Conservation (phyloP, 2,113 vertebrate genomes). For the Apeltes quadracus region DNA sequence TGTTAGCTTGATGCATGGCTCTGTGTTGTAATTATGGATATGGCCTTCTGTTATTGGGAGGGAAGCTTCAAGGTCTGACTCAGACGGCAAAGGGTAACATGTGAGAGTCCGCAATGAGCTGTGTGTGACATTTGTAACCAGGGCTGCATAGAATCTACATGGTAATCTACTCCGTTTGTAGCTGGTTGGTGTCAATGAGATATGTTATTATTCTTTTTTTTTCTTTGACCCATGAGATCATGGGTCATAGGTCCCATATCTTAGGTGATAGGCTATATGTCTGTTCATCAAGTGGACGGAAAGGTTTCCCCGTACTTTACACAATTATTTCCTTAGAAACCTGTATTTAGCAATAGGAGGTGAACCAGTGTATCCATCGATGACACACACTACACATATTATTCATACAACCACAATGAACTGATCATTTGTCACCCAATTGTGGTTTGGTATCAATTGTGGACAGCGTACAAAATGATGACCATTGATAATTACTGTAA, state of each 20-base stretch:
- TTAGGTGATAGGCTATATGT: neutral
- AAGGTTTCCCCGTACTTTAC: neutral
- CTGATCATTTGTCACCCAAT: neutral
- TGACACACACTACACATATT: neutral
- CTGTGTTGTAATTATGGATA: slow-evolving; percentile 57
- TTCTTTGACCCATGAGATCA: neutral
- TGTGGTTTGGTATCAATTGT: too few relatives aligned
- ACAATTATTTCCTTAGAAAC: neutral
- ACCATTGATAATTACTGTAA: too few relatives aligned
- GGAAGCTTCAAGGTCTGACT: slow-evolving; percentile 55
- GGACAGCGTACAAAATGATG: neutral
- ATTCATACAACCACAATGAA: neutral
- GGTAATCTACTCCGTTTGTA: neutral
- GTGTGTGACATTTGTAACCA: slow-evolving; percentile 6
- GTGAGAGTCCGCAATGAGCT: slow-evolving; percentile 36
- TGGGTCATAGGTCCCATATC: too few relatives aligned
- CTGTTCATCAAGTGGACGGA: neutral
- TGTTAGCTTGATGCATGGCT: slow-evolving; percentile 56
- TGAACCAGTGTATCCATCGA: neutral
- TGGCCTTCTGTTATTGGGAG: slow-evolving; percentile 47
- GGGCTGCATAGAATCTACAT: slow-evolving; percentile 15
- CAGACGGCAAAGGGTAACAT: slow-evolving; percentile 29
- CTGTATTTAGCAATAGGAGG: neutral
- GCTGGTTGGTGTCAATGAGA: slow-evolving; percentile 1
- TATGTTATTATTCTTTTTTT: neutral